These are phyloP conservation scores for Fringilla coelebs DNA, from an alignment of 2,797 vertebrate species.

Conservation along the genomic window DNA sequence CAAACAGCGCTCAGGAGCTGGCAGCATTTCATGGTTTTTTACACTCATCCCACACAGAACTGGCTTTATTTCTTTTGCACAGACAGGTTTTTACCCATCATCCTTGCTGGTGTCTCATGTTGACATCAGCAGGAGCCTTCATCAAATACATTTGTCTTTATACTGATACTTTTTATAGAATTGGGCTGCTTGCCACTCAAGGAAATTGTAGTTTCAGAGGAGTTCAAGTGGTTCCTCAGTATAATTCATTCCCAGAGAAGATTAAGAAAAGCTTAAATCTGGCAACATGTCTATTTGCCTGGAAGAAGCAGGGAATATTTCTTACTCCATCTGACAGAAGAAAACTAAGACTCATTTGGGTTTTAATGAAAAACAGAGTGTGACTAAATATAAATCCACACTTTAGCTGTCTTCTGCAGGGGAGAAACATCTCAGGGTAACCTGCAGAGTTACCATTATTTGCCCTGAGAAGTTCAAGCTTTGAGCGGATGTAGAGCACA, in stretches of 20 bases:
- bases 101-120: background rate
- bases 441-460: background rate
- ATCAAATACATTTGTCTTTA: background rate
- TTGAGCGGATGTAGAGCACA: background rate
- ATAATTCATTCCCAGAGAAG: slow-evolving; percentile 36
- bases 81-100: background rate
- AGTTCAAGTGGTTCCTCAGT: background rate
- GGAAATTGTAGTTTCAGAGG: background rate
- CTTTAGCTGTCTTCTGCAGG: background rate
- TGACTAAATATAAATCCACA: slow-evolving; percentile 8
- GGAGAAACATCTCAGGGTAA: background rate
- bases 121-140: slow-evolving; percentile 29
- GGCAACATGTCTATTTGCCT: slow-evolving; percentile 1
- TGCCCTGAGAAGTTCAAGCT: background rate
- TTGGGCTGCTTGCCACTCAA: background rate
- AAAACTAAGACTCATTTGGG: background rate
- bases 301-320: background rate
- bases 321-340: slow-evolving; percentile 8
- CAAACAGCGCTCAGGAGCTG: background rate
- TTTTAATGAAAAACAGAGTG: slow-evolving; percentile 25
- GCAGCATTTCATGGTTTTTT: background rate
- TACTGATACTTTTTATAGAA: slow-evolving; percentile 11
- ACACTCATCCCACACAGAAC: background rate
- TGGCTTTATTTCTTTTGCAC: background rate
- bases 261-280: slow-evolving; percentile 47